Conservation (phyloP, 2,113 vertebrate species). For the Dunckerocampus dactyliophorus region DNA sequence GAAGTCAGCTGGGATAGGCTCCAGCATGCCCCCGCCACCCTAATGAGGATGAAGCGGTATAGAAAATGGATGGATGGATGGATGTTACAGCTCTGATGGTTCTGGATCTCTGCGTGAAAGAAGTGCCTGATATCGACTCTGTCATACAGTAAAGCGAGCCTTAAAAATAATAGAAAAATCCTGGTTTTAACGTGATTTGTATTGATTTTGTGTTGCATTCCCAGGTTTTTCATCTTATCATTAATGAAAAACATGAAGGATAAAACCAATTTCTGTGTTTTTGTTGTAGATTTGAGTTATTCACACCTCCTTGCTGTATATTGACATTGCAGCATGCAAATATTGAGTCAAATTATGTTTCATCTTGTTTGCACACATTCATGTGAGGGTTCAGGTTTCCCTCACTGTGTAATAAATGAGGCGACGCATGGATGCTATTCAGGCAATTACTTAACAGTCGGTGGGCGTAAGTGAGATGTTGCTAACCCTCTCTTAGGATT, state of each 20-base stretch:
- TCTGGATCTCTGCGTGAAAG: no score
- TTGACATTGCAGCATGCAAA: neutral
- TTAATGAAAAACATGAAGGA: neutral
- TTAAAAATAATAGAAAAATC: no score
- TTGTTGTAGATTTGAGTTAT: neutral
- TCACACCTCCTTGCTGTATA: no score
- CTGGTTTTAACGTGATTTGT: neutral
- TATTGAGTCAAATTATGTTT: neutral
- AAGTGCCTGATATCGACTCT: no score
- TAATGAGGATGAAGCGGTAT: no score
- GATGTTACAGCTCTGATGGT: no score
- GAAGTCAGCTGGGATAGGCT: no score
- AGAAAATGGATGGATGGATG: no score
- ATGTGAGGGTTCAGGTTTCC: conserved; percentile 22
- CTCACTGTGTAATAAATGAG: conserved; percentile 21
- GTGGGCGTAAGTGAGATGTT: conserved; percentile 60
- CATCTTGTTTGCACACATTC: conserved; percentile 13
- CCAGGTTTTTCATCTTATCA: neutral
- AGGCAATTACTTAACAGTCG: conserved; percentile 46
- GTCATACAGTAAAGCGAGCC: no score
- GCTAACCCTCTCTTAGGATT: conserved; percentile 49
- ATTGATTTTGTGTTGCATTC: neutral
- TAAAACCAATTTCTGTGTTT: neutral
- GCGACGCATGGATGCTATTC: conserved; percentile 32
- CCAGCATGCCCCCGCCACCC: no score